Evolutionary conservation across 2,888 invertebrate species (phyloP).

Genomic region (Tethea ocularis): DNA sequence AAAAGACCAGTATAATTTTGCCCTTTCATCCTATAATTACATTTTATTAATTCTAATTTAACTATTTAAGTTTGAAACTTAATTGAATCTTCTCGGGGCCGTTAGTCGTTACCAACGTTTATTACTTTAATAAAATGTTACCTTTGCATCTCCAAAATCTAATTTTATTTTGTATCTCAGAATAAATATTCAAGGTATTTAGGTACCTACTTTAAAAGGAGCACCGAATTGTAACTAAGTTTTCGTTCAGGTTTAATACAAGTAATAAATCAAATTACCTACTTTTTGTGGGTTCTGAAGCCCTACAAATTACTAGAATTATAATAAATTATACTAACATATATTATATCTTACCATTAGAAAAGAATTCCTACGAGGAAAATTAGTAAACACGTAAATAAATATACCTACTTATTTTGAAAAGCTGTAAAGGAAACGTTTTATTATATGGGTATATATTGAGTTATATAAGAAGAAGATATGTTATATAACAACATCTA

Average conservation of each 20-base stretch:
- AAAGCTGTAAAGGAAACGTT: no score
- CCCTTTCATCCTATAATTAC: conserved; percentile 29
- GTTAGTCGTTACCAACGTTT: conserved; percentile 30
- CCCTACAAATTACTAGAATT: background rate
- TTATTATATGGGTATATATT: no score
- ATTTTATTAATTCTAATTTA: conserved; percentile 33
- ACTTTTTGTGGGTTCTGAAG: background rate
- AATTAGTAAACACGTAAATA: no score
- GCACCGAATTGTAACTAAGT: background rate
- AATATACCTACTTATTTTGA: no score
- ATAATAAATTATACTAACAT: background rate
- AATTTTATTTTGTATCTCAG: conserved; percentile 17
- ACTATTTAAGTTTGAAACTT: conserved; percentile 39
- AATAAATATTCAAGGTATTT: background rate
- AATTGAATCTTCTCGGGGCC: conserved; percentile 35
- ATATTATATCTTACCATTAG: background rate
- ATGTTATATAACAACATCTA: background rate
- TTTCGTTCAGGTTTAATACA: background rate
- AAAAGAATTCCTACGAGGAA: background rate
- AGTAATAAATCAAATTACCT: background rate
- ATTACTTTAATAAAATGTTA: conserved; percentile 40
- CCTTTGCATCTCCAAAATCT: conserved; percentile 37
- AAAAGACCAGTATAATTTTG: conserved; percentile 25
- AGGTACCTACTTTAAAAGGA: background rate
- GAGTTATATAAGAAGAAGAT: no score